Evolutionary conservation across 2,113 vertebrate genomes (phyloP).

Genomic region (Alethe diademata): DNA sequence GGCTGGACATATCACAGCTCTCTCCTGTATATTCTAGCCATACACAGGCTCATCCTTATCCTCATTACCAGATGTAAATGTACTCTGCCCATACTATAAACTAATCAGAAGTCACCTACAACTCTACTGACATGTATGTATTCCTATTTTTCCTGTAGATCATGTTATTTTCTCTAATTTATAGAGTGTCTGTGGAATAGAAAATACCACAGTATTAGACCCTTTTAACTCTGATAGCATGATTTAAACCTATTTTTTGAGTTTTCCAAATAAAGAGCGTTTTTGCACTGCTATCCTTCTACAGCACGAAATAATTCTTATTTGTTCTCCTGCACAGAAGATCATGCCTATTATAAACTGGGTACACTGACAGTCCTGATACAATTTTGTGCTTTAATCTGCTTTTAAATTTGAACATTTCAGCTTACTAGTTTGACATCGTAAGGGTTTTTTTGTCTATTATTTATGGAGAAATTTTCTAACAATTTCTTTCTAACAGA

Average conservation of each 20-base stretch:
- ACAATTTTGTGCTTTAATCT: background rate
- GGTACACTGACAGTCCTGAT: background rate
- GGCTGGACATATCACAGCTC: background rate
- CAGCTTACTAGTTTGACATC: background rate
- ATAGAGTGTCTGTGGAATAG: background rate
- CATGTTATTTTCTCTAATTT: background rate
- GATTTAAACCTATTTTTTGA: background rate
- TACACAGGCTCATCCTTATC: background rate
- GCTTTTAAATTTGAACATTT: background rate
- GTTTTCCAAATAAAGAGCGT: background rate
- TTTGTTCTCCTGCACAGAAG: background rate
- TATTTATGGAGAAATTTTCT: background rate
- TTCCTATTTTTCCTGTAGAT: background rate
- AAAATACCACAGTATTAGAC: background rate
- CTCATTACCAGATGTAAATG: background rate
- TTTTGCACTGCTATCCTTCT: background rate
- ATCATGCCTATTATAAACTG: background rate
- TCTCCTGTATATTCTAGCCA: background rate
- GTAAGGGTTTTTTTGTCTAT: background rate
- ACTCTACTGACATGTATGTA: background rate
- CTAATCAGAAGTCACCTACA: background rate
- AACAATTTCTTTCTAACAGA: constrained; percentile 72
- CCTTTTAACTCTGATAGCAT: background rate
- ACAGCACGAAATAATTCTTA: background rate
- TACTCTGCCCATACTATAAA: background rate